Conservation (phyloP, 2,113 vertebrate genomes). For the Laticauda laticaudata region DNA sequence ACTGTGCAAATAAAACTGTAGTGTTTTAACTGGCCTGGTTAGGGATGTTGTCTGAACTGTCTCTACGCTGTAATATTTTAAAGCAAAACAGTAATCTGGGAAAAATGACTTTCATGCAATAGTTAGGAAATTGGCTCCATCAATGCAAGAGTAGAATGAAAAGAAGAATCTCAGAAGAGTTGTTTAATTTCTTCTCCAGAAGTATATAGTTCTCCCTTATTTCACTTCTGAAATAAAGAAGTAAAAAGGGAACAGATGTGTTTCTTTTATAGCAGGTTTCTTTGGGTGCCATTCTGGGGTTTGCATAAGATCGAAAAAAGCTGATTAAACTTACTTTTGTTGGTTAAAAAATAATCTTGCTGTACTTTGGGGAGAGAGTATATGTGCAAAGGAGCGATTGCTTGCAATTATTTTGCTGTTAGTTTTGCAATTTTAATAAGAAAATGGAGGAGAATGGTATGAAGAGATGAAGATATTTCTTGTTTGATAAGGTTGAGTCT, state of each 20-base stretch:
- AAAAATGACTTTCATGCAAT: neutral
- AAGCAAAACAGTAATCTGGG: neutral
- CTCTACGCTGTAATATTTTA: neutral
- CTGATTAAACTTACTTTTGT: accelerated
- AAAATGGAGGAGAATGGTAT: neutral
- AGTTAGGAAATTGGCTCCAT: neutral
- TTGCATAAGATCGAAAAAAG: neutral
- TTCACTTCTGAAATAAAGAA: neutral
- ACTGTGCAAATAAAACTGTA: neutral
- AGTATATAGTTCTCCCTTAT: neutral
- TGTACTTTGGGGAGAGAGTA: neutral
- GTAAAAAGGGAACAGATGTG: neutral
- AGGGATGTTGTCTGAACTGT: neutral
- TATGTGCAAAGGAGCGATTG: neutral
- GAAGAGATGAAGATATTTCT: neutral
- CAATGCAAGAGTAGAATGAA: neutral
- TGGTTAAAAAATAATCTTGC: neutral
- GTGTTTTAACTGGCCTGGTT: neutral
- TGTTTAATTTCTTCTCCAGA: neutral
- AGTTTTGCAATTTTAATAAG: neutral
- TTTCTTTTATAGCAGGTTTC: neutral
- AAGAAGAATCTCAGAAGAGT: neutral
- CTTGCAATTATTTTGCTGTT: neutral
- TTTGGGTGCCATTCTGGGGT: neutral
- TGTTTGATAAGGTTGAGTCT: neutral